A percentile compares a stretch with the other conserved stretches of the same genome.
Conservation (phyloP, 2,113 vertebrate genomes). For the Microtus ochrogaster region DNA sequence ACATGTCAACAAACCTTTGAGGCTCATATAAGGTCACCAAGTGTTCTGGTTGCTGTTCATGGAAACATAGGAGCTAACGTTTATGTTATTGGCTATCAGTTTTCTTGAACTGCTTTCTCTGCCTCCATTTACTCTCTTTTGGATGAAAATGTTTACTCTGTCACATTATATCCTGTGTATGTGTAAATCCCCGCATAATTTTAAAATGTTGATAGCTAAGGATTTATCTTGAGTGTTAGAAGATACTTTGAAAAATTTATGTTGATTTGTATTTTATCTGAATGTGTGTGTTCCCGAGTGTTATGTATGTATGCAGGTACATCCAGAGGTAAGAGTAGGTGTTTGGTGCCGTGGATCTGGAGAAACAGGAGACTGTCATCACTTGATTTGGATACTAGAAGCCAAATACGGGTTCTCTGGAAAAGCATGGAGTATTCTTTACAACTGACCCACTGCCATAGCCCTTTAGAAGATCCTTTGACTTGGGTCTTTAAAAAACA, state of each 20-base stretch:
- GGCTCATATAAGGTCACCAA: neutral
- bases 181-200: neutral
- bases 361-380: neutral
- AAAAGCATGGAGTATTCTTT: neutral
- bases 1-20: neutral
- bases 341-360: neutral
- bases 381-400: neutral
- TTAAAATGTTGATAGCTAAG: neutral
- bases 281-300: neutral
- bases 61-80: neutral
- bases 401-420: neutral
- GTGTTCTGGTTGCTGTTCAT: neutral
- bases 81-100: neutral
- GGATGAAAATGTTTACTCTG: neutral
- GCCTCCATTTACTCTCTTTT: neutral
- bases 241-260: neutral
- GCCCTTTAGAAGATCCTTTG: neutral
- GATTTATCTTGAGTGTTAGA: neutral
- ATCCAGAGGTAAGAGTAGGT: neutral
- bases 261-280: neutral
- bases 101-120: neutral
- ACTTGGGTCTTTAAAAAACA: neutral
- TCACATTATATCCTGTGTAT: neutral
- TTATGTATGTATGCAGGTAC: neutral
- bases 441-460: neutral